These are phyloP conservation scores for Atta colombica DNA, from an alignment of 1,140 invertebrate species.

Conservation along the genomic window DNA sequence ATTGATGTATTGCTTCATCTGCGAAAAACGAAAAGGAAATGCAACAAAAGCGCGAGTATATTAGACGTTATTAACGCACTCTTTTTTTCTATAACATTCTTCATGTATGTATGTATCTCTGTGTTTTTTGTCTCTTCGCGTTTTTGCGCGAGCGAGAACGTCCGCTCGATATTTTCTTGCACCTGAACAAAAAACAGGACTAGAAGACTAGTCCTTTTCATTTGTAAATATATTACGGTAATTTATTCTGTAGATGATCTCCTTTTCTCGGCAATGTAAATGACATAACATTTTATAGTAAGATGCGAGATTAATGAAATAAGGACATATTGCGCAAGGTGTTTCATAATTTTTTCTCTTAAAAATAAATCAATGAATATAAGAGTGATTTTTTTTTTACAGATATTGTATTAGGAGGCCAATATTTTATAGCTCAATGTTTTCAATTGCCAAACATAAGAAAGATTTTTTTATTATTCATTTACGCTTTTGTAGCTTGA, in stretches of 20 bases:
- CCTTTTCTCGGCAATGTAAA: conserved; percentile 45
- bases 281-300: conserved; percentile 36
- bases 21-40: neutral
- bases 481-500: neutral
- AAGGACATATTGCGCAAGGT: conserved; percentile 13
- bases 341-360: conserved; percentile 23
- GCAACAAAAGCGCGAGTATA: neutral
- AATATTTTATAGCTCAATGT: conserved; percentile 14
- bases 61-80: neutral
- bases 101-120: conserved; percentile 19
- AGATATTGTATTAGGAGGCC: neutral
- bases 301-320: conserved; percentile 25
- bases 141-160: neutral
- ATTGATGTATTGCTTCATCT: neutral
- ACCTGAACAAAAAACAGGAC: conserved; percentile 47
- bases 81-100: conserved; percentile 1
- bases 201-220: conserved; percentile 25
- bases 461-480: conserved; percentile 20
- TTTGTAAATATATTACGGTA: conserved; percentile 71
- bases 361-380: neutral
- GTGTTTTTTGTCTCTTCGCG: conserved; percentile 3
- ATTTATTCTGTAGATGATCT: conserved; percentile 63
- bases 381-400: conserved; percentile 8
- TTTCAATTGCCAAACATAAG: conserved; percentile 11
- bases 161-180: conserved; percentile 65